phyloP scores from a whole-genome alignment of 2,888 invertebrate genomes.

The Heliconius erato region DNA sequence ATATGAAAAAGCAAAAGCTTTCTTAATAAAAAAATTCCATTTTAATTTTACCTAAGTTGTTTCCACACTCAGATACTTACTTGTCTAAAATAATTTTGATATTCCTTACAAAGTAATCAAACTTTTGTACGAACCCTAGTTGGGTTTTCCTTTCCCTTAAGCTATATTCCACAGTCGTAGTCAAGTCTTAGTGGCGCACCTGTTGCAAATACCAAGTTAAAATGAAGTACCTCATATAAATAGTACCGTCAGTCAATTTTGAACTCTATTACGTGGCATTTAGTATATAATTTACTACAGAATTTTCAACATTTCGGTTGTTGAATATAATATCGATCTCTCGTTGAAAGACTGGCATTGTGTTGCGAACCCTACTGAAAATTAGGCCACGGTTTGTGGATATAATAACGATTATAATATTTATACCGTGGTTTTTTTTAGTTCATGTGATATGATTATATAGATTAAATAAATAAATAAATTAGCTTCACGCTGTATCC shows the following conservation, averaged over 20 bases:
- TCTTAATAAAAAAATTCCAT: neutral
- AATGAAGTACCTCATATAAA: slow-evolving; percentile 26
- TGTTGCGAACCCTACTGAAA: slow-evolving; percentile 49
- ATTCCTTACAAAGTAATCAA: slow-evolving; percentile 38
- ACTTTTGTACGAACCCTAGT: slow-evolving; percentile 41
- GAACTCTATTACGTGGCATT: slow-evolving; percentile 3
- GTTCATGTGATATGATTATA: neutral
- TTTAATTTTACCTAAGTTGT: neutral
- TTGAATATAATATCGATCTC: slow-evolving; percentile 51
- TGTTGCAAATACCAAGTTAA: slow-evolving; percentile 45
- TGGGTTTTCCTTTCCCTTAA: slow-evolving; percentile 27
- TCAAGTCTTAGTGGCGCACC: slow-evolving; percentile 46
- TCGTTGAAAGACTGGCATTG: slow-evolving; percentile 49
- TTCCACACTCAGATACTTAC: neutral
- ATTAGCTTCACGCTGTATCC: too few relatives aligned
- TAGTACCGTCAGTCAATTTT: slow-evolving; percentile 24
- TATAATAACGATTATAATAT: slow-evolving; percentile 34
- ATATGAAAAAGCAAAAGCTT: too few relatives aligned
- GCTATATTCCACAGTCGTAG: slow-evolving; percentile 32
- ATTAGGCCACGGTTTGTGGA: slow-evolving; percentile 42
- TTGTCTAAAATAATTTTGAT: neutral
- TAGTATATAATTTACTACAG: slow-evolving; percentile 21
- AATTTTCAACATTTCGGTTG: slow-evolving; percentile 32
- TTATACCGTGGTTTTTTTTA: slow-evolving; percentile 11
- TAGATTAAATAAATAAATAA: too few relatives aligned